Base-by-base conservation (phyloP, 2,888 invertebrate species). In the Leucoma salicis region DNA sequence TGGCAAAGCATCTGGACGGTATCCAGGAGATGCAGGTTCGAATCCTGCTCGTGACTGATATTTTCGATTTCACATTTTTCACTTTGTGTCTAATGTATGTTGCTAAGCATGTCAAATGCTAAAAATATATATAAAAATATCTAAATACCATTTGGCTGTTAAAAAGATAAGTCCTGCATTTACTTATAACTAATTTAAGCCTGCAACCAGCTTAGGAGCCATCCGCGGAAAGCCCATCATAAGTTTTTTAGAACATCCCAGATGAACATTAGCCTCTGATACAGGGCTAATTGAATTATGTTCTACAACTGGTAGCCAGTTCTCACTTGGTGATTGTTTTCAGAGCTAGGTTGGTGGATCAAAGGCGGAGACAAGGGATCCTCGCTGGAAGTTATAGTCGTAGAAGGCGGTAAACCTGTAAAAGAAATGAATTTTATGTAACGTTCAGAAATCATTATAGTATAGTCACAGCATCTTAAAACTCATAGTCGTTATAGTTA, bases 351-450 rank as follows among this genome's bases (percentile, higher is more conserved):
- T 48, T 73, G 77, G 44, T 74, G 78, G 47, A 84, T 73, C 18
- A 82, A 74, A 0, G 87, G 84, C 0, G 86, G 86, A 1, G 86
- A 57, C 1, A 87, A 78, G 0, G 87, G 86, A 42, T 84, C 86
- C 61, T 78, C 81, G 64, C 77, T 80, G 0, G 87, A 85, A 0
- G 85, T 78, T 31, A 84, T 60, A 1, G 87, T 87, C 0, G 85
- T 78, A 1, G 87, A 86, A 0, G 87, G 85, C 1, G 79, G 80
- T 0, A 78, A 33, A 21, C 81, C 87, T 87, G 63, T 2, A 29
- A 0, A 32, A 12, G 10, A 25, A n/a, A n/a, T n/a, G n/a, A n/a
- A n/a, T n/a, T n/a, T n/a, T n/a, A n/a, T n/a, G n/a, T n/a, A n/a
- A n/a, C n/a, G n/a, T n/a, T n/a, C n/a, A n/a, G n/a, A n/a, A n/a